Evolutionary conservation across 2,888 invertebrate species (phyloP).

Genomic region (Caenorhabditis sp.): DNA sequence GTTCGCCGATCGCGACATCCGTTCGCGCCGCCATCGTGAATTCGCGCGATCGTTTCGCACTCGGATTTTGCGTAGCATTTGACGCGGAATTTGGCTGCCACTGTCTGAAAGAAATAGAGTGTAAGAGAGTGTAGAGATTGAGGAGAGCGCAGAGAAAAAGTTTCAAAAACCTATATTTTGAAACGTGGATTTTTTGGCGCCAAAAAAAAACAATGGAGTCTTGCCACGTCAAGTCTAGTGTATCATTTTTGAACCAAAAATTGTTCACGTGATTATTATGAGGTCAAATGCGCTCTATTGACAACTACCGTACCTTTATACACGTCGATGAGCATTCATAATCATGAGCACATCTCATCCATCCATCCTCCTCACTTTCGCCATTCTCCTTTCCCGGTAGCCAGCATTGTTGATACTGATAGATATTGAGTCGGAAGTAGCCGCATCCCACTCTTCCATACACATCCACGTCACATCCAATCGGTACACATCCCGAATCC

Average conservation of each 20-base stretch:
- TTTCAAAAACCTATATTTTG: too few relatives aligned
- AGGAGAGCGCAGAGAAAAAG: too few relatives aligned
- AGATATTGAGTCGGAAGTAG: slow-evolving; percentile 68
- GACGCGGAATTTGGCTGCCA: slow-evolving; percentile 63
- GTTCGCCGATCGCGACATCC: slow-evolving; percentile 60
- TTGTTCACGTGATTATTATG: too few relatives aligned
- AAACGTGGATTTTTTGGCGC: background rate
- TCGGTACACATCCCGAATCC: slow-evolving; percentile 67
- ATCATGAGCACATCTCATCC: slow-evolving; percentile 68
- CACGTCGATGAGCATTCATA: slow-evolving; percentile 68
- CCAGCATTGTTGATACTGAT: slow-evolving; percentile 70
- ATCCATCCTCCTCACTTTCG: slow-evolving; percentile 65
- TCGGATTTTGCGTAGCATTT: slow-evolving; percentile 70
- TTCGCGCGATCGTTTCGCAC: slow-evolving; percentile 68
- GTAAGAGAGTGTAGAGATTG: too few relatives aligned
- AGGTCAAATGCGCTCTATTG: slow-evolving; percentile 15
- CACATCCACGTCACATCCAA: slow-evolving; percentile 64
- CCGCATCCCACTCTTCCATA: slow-evolving; percentile 67
- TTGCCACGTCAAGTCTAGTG: too few relatives aligned
- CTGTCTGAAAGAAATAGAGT: too few relatives aligned
- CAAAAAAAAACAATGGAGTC: too few relatives aligned
- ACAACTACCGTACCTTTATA: slow-evolving; percentile 53
- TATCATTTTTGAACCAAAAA: too few relatives aligned
- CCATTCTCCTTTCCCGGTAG: slow-evolving; percentile 67
- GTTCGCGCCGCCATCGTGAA: slow-evolving; percentile 70